Evolutionary conservation across 2,888 invertebrate species (phyloP).

Genomic region (Thera britannica): DNA sequence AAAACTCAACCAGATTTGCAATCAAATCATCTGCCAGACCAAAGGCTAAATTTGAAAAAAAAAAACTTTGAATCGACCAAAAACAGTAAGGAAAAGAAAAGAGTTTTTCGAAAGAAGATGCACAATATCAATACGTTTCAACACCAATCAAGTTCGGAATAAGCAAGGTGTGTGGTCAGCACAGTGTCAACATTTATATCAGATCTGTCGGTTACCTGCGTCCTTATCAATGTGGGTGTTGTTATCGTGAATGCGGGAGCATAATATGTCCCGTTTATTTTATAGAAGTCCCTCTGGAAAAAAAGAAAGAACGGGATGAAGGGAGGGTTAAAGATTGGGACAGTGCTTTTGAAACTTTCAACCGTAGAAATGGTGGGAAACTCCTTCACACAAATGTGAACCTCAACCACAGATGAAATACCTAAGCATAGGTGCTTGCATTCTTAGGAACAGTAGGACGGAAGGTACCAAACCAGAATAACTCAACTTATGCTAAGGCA

Average conservation of each 20-base stretch:
- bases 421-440: no score
- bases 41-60: not conserved
- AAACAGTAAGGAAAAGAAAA: not conserved
- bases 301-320: slow-evolving; percentile 63
- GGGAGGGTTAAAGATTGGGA: slow-evolving; percentile 20
- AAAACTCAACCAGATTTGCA: no score
- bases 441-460: no score
- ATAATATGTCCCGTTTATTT: slow-evolving; percentile 79
- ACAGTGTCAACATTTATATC: slow-evolving; percentile 32
- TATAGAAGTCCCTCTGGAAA: slow-evolving; percentile 84
- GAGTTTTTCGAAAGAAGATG: slow-evolving; percentile 16
- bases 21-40: no score
- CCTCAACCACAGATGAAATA: no score
- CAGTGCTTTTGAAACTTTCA: not conserved
- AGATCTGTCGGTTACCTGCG: slow-evolving; percentile 66
- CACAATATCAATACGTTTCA: slow-evolving; percentile 42
- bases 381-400: not conserved
- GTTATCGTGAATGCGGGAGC: slow-evolving; percentile 71
- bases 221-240: slow-evolving; percentile 68
- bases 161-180: slow-evolving; percentile 43
- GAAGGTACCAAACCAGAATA: no score
- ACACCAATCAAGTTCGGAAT: slow-evolving; percentile 31
- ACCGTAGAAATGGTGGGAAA: not conserved
- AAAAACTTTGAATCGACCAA: not conserved
- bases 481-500: no score